A percentile compares a stretch with the other conserved stretches of the same genome.
Evolutionary conservation across 2,113 vertebrate species (phyloP).

Genomic region (Fulmarus glacialis): DNA sequence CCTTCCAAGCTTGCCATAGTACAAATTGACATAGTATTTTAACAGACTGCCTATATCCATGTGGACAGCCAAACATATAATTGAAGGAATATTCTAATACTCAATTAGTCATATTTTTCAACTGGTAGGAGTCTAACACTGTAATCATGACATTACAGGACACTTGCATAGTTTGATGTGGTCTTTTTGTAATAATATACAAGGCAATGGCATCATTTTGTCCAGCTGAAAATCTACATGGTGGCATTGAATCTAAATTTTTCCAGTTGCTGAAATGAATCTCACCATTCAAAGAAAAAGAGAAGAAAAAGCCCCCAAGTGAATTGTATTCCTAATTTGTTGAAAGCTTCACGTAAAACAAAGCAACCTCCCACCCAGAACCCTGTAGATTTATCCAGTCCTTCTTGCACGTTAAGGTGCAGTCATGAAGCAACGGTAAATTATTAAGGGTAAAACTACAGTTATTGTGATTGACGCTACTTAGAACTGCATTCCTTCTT

Average conservation of each 20-base stretch:
- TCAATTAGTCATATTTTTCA: conserved; percentile 61
- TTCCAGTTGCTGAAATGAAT: conserved; percentile 30
- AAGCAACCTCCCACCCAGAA: background rate
- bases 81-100: conserved; percentile 58
- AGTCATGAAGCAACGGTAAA: background rate
- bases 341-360: background rate
- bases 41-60: background rate
- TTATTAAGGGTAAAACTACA: background rate
- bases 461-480: background rate
- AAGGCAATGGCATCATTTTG: conserved; percentile 46
- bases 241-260: background rate
- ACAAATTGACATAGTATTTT: conserved; percentile 6
- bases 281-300: background rate
- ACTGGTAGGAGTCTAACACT: background rate
- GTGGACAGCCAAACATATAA: conserved; percentile 21
- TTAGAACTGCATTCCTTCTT: background rate
- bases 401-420: background rate
- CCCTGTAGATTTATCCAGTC: background rate
- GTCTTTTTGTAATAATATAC: conserved; percentile 48
- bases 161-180: conserved; percentile 57
- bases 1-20: background rate
- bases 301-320: background rate
- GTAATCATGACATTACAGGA: conserved; percentile 52
- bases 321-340: background rate
- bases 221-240: conserved; percentile 4